Conservation (phyloP, 2,797 vertebrate species). For the Xiphophorus birchmanni region DNA sequence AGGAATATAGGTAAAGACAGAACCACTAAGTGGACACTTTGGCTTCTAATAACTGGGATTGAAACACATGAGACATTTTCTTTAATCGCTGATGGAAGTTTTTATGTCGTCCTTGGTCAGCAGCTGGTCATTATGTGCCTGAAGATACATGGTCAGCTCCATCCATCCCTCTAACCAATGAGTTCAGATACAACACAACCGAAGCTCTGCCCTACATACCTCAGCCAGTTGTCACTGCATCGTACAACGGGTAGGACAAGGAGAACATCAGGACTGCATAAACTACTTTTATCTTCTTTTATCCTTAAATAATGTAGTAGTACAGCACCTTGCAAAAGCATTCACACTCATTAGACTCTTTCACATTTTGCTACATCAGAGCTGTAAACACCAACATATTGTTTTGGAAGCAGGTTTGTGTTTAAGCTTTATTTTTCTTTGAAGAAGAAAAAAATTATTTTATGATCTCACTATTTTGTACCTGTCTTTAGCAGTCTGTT, state of each 20-base stretch:
- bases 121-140: constrained; percentile 81
- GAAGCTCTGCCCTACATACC: constrained; percentile 82
- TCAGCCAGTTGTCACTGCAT: constrained; percentile 76
- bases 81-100: not conserved
- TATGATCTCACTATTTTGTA: not conserved
- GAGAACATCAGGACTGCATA: not conserved
- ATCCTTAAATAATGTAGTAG: not conserved
- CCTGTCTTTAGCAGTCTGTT: not conserved
- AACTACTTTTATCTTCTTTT: not conserved
- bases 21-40: not conserved
- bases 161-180: constrained; percentile 88
- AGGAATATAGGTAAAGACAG: constrained; percentile 84
- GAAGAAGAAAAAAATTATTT: not conserved
- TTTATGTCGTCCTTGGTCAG: constrained; percentile 48
- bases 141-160: constrained; percentile 90
- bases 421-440: not conserved
- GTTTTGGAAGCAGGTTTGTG: not conserved
- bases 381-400: not conserved
- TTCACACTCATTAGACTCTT: not conserved
- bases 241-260: constrained; percentile 83
- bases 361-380: not conserved
- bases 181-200: constrained; percentile 89
- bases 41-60: not conserved
- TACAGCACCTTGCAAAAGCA: not conserved
- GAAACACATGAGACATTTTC: not conserved